Base-by-base conservation (phyloP, 2,888 invertebrate genomes). In the Tridacna gigas region DNA sequence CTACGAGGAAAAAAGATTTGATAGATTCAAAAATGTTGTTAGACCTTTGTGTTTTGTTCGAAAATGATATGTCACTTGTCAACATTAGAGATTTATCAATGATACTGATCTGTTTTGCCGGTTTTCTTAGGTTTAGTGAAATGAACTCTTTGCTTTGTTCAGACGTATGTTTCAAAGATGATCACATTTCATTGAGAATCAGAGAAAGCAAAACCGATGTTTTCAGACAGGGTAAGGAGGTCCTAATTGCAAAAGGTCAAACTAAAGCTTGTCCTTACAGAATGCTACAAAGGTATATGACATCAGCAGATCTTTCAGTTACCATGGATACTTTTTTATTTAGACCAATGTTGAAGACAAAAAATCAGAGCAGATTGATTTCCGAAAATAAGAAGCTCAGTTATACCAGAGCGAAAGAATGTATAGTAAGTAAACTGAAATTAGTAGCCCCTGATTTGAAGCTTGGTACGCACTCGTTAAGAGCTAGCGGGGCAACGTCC, bases 201-300 rank as follows among this genome's bases (percentile, higher is more conserved):
- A 26, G 71, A n/a, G 60, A 76, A n/a, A 79, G 82, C 48, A 82
- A 82, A 71, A 79, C 82, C 15, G 82, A 82, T 47, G 45, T 79
- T 13, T 79, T 79, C 61, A 20, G 82, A 4, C 12, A 18, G 20
- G 77, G 82, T 22, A 65, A 25, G 18, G 51, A 82, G 18, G 67
- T 82, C 20, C 7, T 78, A 12, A 75, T 82, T 61, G 28, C 75
- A n/a, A 78, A 82, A 71, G 78, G 82, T 26, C 7, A 0, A 20
- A 37, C 82, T 18, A 60, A 26, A 9, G 78, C 82, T 15, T 82
- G 82, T 71, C 78, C 82, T 0, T 20, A 60, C 47, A n/a, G 11
- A 15, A 74, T 82, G 82, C 37, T 82, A n/a, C 9, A 67, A 48
- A 51, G 67, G 20, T 82, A 82, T 67, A 61, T 80, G n/a, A 5